phyloP scores from a whole-genome alignment of 2,888 invertebrate species.

The Lacanobia oleracea region DNA sequence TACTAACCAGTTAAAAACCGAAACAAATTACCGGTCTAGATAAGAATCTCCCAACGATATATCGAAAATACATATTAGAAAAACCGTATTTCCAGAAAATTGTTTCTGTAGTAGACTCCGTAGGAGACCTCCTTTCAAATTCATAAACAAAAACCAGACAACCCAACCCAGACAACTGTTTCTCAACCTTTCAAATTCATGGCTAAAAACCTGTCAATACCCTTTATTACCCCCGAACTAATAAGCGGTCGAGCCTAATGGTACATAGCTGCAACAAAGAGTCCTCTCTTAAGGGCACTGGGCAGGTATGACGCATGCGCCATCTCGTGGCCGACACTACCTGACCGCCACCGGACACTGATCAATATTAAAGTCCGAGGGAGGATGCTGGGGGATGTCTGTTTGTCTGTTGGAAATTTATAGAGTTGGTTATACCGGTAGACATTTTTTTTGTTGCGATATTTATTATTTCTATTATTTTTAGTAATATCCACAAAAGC shows the following conservation, averaged over 20 bases:
- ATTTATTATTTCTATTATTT: too few species aligned
- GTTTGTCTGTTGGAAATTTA: conserved; percentile 85
- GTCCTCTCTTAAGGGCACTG: conserved; percentile 38
- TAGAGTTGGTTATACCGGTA: conserved; percentile 76
- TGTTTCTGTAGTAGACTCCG: too few species aligned
- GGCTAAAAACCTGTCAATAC: neutral
- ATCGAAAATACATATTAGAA: too few species aligned
- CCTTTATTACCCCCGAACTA: conserved; percentile 10
- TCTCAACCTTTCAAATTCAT: neutral
- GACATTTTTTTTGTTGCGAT: neutral
- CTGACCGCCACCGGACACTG: conserved; percentile 91
- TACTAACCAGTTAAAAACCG: too few species aligned
- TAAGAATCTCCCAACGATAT: neutral
- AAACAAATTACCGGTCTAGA: neutral
- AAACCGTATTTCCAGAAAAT: neutral
- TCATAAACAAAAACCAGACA: neutral
- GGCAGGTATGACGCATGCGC: conserved; percentile 84
- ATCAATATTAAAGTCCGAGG: conserved; percentile 91
- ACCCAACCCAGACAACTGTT: neutral
- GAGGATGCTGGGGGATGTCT: conserved; percentile 90
- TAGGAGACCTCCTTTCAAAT: too few species aligned
- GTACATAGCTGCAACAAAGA: conserved; percentile 68
- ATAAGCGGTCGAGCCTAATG: conserved; percentile 27
- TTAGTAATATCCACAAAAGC: too few species aligned
- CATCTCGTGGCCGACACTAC: conserved; percentile 84